A percentile compares a stretch with the other conserved stretches of the same genome.
phyloP scores from a whole-genome alignment of 2,113 vertebrate species.

The Apteryx owenii region DNA sequence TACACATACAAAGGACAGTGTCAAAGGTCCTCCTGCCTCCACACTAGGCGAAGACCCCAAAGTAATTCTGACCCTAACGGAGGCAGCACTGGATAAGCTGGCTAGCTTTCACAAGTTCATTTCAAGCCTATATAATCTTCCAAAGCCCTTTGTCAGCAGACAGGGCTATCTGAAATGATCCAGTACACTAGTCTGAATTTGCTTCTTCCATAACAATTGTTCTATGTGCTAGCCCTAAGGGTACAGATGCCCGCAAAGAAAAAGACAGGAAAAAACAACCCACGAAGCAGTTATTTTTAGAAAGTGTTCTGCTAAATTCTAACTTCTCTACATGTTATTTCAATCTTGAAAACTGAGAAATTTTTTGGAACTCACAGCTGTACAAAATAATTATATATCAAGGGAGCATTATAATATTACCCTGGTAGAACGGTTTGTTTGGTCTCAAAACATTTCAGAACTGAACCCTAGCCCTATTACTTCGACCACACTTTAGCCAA shows the following conservation, averaged over 20 bases:
- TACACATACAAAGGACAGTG: not conserved
- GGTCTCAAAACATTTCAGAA: constrained; percentile 33
- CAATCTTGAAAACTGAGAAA: constrained; percentile 2
- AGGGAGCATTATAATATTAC: not conserved
- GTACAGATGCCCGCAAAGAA: not conserved
- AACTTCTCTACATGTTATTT: not conserved
- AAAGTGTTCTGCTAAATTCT: not conserved
- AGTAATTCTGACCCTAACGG: not conserved
- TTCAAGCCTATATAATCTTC: not conserved
- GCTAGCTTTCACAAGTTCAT: not conserved
- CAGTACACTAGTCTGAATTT: not conserved
- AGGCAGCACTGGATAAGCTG: not conserved
- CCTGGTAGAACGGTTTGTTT: constrained; percentile 19
- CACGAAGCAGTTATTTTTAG: not conserved
- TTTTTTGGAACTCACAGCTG: constrained; percentile 11
- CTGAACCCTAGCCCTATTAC: constrained; percentile 10
- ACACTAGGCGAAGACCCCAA: not conserved
- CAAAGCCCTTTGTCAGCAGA: not conserved
- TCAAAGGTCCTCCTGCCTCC: not conserved
- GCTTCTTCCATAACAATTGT: not conserved
- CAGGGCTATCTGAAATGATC: not conserved
- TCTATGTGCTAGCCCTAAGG: not conserved
- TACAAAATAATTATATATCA: constrained; percentile 1
- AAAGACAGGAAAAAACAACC: not conserved
- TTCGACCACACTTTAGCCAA: constrained; percentile 9